Percentiles rank a stretch among this genome's conserved stretches.
Conservation (phyloP, 2,797 vertebrate genomes). For the Xerus rutilus region DNA sequence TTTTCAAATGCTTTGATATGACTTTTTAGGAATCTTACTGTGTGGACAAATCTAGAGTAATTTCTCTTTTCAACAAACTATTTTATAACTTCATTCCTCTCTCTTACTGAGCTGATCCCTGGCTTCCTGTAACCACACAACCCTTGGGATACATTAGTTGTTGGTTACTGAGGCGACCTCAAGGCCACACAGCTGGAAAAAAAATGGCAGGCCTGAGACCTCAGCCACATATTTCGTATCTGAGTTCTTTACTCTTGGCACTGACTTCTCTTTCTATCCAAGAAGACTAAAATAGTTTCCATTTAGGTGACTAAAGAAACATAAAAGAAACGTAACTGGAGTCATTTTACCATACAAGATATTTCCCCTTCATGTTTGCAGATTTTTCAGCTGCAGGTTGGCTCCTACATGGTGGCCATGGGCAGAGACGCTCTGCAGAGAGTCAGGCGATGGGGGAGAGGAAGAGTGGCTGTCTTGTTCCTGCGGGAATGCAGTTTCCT, state of each 20-base stretch:
- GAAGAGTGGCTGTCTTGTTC: neutral
- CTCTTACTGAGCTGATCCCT: neutral
- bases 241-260: neutral
- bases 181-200: neutral
- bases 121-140: neutral
- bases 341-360: neutral
- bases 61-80: neutral
- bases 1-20: slow-evolving; percentile 20
- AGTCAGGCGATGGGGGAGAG: neutral
- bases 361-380: neutral
- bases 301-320: slow-evolving; percentile 23
- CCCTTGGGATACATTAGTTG: neutral
- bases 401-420: neutral
- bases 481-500: neutral
- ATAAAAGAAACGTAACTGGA: neutral
- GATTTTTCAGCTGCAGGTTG: neutral
- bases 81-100: neutral
- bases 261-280: neutral
- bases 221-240: neutral
- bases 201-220: neutral
- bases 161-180: neutral
- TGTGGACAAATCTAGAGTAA: neutral
- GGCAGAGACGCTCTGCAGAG: neutral
- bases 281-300: neutral
- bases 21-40: neutral